Evolutionary conservation across 1,140 invertebrate genomes (phyloP).

Genomic region (Neodiprion pinetum): DNA sequence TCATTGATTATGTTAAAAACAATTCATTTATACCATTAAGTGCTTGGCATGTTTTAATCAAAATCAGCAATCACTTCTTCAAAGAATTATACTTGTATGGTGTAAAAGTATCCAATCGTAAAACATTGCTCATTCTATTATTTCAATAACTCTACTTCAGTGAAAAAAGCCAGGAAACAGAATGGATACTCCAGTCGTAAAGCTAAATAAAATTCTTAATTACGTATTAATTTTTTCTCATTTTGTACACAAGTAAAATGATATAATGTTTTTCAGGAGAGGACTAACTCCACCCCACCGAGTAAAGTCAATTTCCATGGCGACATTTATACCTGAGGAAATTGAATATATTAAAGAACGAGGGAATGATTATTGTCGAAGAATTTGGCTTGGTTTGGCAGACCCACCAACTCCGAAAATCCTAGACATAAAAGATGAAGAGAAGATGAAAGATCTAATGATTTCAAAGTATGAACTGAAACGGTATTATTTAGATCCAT

Average conservation of each 20-base stretch:
- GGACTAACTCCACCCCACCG: constrained; percentile 96
- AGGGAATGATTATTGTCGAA: constrained; percentile 93
- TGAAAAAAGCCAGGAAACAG: too few species aligned
- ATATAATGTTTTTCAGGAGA: constrained; percentile 74
- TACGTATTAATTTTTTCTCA: too few species aligned
- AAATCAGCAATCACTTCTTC: too few species aligned
- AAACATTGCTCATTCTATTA: too few species aligned
- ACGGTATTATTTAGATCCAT: constrained; percentile 76
- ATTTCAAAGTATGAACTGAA: constrained; percentile 93
- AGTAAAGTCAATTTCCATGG: constrained; percentile 99
- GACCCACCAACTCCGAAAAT: constrained; percentile 60
- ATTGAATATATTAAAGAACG: constrained; percentile 88
- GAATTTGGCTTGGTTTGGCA: constrained; percentile 89
- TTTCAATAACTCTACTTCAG: too few species aligned
- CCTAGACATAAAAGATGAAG: constrained; percentile 80
- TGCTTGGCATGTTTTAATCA: too few species aligned
- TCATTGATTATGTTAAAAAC: too few species aligned
- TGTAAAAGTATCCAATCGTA: too few species aligned
- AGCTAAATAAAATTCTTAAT: too few species aligned
- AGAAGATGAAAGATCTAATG: constrained; percentile 90
- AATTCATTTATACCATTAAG: too few species aligned
- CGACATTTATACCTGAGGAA: constrained; percentile 95
- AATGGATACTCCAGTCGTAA: too few species aligned
- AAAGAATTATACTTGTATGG: too few species aligned
- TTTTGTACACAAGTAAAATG: constrained; percentile 19